Base-by-base conservation (phyloP, 2,113 vertebrate genomes). In the Regulus satrapa region DNA sequence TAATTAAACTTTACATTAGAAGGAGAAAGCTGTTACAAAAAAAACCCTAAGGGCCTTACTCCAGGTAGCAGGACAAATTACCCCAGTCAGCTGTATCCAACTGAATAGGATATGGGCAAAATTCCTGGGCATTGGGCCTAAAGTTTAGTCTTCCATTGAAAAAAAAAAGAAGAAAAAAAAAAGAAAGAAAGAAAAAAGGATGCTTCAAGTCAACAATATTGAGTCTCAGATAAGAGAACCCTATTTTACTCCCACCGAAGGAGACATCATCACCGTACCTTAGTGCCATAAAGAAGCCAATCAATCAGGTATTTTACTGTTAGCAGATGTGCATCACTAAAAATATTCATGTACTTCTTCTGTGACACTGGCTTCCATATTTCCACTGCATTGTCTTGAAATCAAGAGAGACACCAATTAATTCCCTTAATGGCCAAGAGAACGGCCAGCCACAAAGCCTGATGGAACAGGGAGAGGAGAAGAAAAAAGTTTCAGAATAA, bases 311-410 rank as follows among this genome's bases (percentile, higher is more conserved):
- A 41, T 51, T 78, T 79, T 54, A 78, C 51, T 67, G 34, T 46
- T 51, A 67, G 32, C 6, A 82, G 32, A 88, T 52, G 6, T 48
- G 28, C 36, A 90, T 36, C 14, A 51, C n/a, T 52, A 63, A 54
- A 59, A 88, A 64, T 51, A 45, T 7, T 46, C 3, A 92, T 40
- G 32, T 19, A 64, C 17, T 74, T 77, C 23, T 49, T 85, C 36
- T 84, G 40, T 9, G n/a, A 73, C 2, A 2, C 38, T 66, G 0
- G 0, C 41, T 69, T 87, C 18, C 0, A 0, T 41, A 62, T 54
- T 73, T 93, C 55, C 46, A 87, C 6, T 56, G 32, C 15, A 36
- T 14, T 41, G 59, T 25, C 56, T 15, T 71, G 38, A 84, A 89
- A 61, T n/a, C 12, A 66, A 66, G 41, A 82, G 23, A 68, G 17